Evolutionary conservation across 2,797 vertebrate genomes (phyloP), one percentile per base, ranked within the genome.

Genomic region (Lindbergichthys nudifrons): DNA sequence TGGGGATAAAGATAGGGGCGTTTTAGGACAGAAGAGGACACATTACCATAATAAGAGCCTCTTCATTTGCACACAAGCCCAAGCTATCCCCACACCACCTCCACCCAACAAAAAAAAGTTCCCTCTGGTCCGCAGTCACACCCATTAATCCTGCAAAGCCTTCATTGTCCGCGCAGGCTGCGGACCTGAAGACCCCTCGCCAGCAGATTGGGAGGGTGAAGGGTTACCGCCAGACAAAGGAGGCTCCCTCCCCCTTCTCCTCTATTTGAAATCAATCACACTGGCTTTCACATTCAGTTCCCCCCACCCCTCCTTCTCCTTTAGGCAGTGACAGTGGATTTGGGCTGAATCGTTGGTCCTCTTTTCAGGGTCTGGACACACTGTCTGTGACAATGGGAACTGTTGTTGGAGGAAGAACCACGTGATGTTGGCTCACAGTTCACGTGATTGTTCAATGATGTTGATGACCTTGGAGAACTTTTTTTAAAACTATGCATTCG

Each of bases 41-140:
- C 72, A 94, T 95, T 95, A 88, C 47, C 94, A 95, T 95, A 93
- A 94, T 93, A 95, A 94, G 93, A 90, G 93, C 79, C 90, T 87
- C 90, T 91, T 94, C 93, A 94, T 95, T 95, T 94, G 88, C 94
- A 95, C 92, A 94, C 92, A 94, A 88, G 86, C 88, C 79, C 85
- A 83, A 82, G 85, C 86, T 79, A 77, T 82, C 87, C 87, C 83
- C 80, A 52, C 79, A 69, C 67, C 83, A 77, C 59, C 74, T 36
- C 59, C 79, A 50, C 0, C 42, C 41, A 9, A 36, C 12, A 11
- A 54, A 50, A 70, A 59, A 43, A 26, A 75, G 61, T 81, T 78
- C 79, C 86, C 84, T 77, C 81, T 84, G 84, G 81, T 83, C 75
- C 51, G 48, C 52, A 82, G 93, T 92, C 91, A 93, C 93, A 92